Conservation (phyloP, 1,140 invertebrate species). For the Leptoteleia sp. region DNA sequence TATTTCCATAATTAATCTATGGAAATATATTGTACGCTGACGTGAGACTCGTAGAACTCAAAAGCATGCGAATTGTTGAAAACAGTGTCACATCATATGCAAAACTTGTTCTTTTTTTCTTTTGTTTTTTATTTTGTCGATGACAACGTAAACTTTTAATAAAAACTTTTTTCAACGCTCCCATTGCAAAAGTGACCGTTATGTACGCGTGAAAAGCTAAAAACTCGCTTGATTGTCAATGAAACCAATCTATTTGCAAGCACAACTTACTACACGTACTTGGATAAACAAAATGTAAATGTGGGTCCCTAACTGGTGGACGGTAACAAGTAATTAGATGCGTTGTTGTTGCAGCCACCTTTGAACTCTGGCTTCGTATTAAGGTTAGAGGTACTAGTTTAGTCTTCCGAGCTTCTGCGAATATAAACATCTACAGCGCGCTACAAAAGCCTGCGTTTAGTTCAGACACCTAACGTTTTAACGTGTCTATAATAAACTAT, state of each 20-base stretch:
- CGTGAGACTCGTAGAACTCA: too few relatives aligned
- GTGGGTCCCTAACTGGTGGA: constrained; percentile 64
- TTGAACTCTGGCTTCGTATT: constrained; percentile 75
- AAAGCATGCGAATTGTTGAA: too few relatives aligned
- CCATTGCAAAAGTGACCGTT: constrained; percentile 18
- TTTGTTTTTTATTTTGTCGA: too few relatives aligned
- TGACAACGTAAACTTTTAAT: constrained; percentile 17
- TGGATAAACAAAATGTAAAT: constrained; percentile 80
- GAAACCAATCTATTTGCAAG: constrained; percentile 74
- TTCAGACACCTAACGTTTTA: constrained; percentile 39
- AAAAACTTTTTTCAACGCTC: constrained; percentile 24
- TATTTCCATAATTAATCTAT: too few relatives aligned
- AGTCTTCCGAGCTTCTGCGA: constrained; percentile 48
- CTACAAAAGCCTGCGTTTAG: constrained; percentile 33
- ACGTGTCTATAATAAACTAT: too few relatives aligned
- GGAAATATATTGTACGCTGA: too few relatives aligned
- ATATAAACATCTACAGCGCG: constrained; percentile 46
- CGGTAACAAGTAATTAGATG: constrained; percentile 79
- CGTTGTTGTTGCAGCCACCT: constrained; percentile 77
- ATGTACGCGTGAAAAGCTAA: constrained; percentile 44
- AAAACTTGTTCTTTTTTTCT: too few relatives aligned
- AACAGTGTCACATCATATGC: too few relatives aligned
- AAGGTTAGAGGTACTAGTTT: constrained; percentile 68
- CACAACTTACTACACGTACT: constrained; percentile 71
- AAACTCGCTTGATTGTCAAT: constrained; percentile 70